Evolutionary conservation across 2,113 vertebrate genomes (phyloP).

Genomic region (Plotosus lineatus): DNA sequence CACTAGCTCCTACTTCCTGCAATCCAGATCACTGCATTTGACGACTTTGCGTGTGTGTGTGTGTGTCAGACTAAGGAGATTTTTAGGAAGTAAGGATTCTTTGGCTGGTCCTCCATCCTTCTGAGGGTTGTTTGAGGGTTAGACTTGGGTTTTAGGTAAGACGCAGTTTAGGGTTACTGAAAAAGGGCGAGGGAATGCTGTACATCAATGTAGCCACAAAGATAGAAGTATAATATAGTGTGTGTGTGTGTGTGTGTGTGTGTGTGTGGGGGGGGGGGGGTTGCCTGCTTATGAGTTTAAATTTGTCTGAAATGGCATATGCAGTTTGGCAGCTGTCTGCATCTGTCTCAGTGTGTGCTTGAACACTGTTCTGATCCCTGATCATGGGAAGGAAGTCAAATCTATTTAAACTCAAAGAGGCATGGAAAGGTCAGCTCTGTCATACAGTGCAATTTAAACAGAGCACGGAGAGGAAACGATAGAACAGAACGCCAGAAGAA

Average conservation of each 20-base stretch:
- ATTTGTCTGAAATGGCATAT: slow-evolving; percentile 14
- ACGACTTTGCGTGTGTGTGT: slow-evolving; percentile 9
- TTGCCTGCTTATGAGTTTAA: background rate
- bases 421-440: slow-evolving; percentile 48
- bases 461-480: background rate
- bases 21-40: slow-evolving; percentile 16
- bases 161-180: no score
- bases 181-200: no score
- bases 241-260: background rate
- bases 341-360: slow-evolving; percentile 41
- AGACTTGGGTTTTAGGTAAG: no score
- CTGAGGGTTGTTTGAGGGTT: no score
- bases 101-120: no score
- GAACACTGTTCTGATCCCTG: slow-evolving; percentile 43
- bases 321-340: slow-evolving; percentile 19
- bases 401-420: slow-evolving; percentile 48
- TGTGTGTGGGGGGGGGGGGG: no score
- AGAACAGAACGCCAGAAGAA: background rate
- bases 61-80: no score
- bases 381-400: slow-evolving; percentile 46
- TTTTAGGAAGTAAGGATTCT: no score
- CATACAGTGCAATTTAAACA: slow-evolving; percentile 44
- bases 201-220: no score
- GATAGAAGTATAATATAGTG: no score
- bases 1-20: slow-evolving; percentile 5